Conservation (phyloP, 2,113 vertebrate species). For the Coptodon rendalli region DNA sequence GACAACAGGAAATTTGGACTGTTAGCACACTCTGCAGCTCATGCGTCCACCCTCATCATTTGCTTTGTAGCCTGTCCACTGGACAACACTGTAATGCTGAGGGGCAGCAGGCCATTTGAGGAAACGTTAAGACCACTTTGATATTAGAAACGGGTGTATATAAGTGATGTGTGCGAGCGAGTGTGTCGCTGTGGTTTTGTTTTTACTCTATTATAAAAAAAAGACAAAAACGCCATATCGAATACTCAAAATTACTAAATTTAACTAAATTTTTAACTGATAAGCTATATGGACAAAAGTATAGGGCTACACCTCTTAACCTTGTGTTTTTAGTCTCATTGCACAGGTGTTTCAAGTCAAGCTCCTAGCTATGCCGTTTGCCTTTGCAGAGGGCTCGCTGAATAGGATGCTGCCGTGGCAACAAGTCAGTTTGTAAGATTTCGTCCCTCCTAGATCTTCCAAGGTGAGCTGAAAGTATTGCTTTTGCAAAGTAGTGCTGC, state of each 20-base stretch:
- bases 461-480: background rate
- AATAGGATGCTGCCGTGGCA: background rate
- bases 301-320: background rate
- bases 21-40: background rate
- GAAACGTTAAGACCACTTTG: background rate
- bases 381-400: background rate
- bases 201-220: background rate
- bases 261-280: background rate
- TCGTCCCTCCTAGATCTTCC: background rate
- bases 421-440: background rate
- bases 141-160: background rate
- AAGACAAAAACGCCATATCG: background rate
- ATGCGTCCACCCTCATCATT: background rate
- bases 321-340: background rate
- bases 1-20: background rate
- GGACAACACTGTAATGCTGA: background rate
- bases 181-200: background rate
- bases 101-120: background rate
- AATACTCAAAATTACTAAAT: background rate
- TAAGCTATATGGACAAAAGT: background rate
- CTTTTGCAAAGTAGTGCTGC: background rate
- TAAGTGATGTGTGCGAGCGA: rapidly evolving
- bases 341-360: background rate
- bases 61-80: background rate
- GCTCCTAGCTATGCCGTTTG: background rate